Evolutionary conservation across 2,113 vertebrate species (phyloP), one percentile per base, ranked within the genome.

Genomic region (Hymenochirus boettgeri): DNA sequence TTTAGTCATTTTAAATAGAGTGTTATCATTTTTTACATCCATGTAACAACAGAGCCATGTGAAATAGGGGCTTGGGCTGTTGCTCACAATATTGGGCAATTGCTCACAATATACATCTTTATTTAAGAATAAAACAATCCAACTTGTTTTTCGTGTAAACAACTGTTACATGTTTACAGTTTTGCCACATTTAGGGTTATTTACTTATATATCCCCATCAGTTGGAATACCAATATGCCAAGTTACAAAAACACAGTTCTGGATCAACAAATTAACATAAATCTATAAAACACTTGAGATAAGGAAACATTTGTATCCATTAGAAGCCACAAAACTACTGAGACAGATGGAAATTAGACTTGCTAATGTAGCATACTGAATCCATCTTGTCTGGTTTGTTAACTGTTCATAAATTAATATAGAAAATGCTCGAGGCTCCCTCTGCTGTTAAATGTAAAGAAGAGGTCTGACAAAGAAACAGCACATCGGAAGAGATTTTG

Each of bases 331-430:
- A 42, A 51, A 48, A 42, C 64, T 59, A 67, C 24, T 15, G 45
- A 67, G 64, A 67, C 64, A 67, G 64, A 67, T 67, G 64, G 55
- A 67, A 67, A 67, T 67, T 67, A 67, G 63, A 67, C 56, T 67
- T 67, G 64, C 64, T 67, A 67, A 67, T 67, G 64, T 52, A 58
- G 48, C 64, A 67, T 67, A 67, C 55, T 67, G 55, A 67, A 67
- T 55, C 55, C 45, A 67, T 67, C 64, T 42, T 67, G 55, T 67
- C 48, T 67, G 56, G 17, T 66, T 58, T 52, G 64, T 50, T 51
- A 66, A 57, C 45, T 31, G 45, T 58, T 58, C 22, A 23, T 27
- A 46, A 35, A 58, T 39, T 29, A 19, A 23, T 17, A 33, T 19
- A 37, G 33, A 35, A 35, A 35, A 4, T 35, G 55, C 5, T 29